phyloP scores from a whole-genome alignment of 1,140 invertebrate species.

The Brachionus plicatilis region DNA sequence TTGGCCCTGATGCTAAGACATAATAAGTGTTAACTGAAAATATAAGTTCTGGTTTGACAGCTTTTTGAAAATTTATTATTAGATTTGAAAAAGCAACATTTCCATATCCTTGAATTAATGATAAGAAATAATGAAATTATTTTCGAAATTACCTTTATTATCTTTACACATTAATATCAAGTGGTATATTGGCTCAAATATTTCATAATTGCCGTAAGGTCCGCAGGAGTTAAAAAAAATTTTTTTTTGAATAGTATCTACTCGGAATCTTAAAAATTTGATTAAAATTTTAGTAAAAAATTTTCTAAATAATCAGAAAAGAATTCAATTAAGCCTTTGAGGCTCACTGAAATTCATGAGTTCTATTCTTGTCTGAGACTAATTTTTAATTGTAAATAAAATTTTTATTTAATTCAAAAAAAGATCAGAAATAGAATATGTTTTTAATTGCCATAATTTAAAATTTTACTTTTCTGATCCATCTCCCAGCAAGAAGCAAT shows the following conservation, averaged over 20 bases:
- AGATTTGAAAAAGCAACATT: constrained; percentile 5
- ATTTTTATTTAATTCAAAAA: no score
- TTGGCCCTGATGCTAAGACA: not conserved
- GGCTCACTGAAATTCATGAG: no score
- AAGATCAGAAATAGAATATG: no score
- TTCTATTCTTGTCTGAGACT: no score
- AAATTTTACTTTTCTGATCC: constrained; percentile 5
- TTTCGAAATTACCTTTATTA: not conserved
- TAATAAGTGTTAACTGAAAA: not conserved
- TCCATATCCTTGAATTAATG: not conserved
- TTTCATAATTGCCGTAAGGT: not conserved
- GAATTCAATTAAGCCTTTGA: no score
- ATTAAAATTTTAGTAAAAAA: not conserved
- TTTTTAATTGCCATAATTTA: not conserved
- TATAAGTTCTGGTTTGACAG: not conserved
- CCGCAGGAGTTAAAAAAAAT: not conserved
- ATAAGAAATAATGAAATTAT: not conserved
- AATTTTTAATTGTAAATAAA: no score
- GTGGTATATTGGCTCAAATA: not conserved
- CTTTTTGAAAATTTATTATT: not conserved
- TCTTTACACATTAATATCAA: constrained; percentile 6
- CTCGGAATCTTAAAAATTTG: not conserved
- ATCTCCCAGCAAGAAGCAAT: not conserved
- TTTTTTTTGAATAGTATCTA: constrained; percentile 18
- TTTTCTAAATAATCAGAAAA: not conserved